Base-by-base conservation (phyloP, 1,140 invertebrate species). In the Papilio helenus region DNA sequence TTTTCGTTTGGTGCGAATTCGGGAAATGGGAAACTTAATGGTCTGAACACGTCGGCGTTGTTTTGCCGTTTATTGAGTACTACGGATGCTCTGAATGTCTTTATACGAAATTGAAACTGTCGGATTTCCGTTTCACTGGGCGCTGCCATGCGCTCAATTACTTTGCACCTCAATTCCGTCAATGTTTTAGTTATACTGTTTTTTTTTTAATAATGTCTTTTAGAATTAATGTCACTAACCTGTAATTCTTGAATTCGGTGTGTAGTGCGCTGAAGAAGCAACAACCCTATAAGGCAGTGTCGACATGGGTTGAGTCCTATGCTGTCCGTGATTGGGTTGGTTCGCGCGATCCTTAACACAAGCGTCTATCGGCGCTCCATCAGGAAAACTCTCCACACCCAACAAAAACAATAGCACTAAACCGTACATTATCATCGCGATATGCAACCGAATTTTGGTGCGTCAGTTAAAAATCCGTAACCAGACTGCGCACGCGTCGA, bases 321-420 rank as follows among this genome's bases (percentile, higher is more conserved):
- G 96, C 82, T 96, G 95, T 42, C 97, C 96, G 83, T 97, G 97
- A 89, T 97, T 96, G 0, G 97, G 97, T 84, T 97, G 96, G 93
- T 97, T 97, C 0, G 96, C 95, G 29, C 95, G 94, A 26, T 96
- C 95, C 85, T 97, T 97, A 0, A 97, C 97, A 86, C 97, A 97
- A 26, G 96, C 96, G 88, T 97, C 97, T 12, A 97, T 96, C 0
- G 97, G 97, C 5, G 96, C 97, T 12, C 97, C 97, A 84, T 97
- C 97, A 0, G 97, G 97, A 85, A 97, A 97, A 58, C 88, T 84
- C 23, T 85, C 42, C 14, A 88, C 92, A 72, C 87, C 85, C 86
- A 89, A 77, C 72, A 91, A 42, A 39, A 89, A 79, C 23, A 81
- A 82, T 72, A 84, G 79, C 72, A 89, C 71, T n/a, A 89, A 65